These are phyloP conservation scores for Oxygymnocypris stewartii DNA, from an alignment of 2,113 vertebrate genomes.

Conservation along the genomic window DNA sequence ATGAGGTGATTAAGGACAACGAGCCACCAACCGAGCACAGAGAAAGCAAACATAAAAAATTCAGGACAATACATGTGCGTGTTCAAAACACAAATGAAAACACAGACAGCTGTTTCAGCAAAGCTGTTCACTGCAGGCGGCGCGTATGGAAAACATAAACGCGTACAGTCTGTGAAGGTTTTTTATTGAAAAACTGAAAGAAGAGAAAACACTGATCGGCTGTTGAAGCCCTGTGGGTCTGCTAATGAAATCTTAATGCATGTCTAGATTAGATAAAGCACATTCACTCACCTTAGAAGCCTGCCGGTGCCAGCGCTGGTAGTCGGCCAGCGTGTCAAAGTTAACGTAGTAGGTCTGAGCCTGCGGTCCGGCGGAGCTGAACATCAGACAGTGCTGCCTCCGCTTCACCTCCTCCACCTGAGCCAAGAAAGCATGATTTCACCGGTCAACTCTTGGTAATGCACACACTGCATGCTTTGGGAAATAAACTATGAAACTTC, in stretches of 20 bases:
- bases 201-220: neutral
- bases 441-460: neutral
- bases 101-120: slow-evolving; percentile 46
- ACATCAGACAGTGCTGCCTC: slow-evolving; percentile 86
- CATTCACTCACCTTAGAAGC: slow-evolving; percentile 85
- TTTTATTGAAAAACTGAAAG: neutral
- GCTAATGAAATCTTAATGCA: slow-evolving; percentile 39
- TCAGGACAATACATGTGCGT: neutral
- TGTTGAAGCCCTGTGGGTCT: slow-evolving; percentile 15
- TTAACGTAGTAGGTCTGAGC: slow-evolving; percentile 91
- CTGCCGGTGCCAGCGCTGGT: slow-evolving; percentile 91
- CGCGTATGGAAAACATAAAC: slow-evolving; percentile 15
- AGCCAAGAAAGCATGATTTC: neutral
- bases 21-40: slow-evolving; percentile 7
- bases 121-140: slow-evolving; percentile 40
- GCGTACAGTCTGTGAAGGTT: neutral
- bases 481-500: neutral
- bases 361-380: slow-evolving; percentile 90
- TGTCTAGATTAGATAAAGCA: slow-evolving; percentile 35
- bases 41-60: slow-evolving; percentile 26
- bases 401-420: slow-evolving; percentile 93
- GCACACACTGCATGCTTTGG: neutral
- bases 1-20: slow-evolving; percentile 61
- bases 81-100: slow-evolving; percentile 22
- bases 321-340: slow-evolving; percentile 87